Conservation (phyloP, 2,113 vertebrate genomes). For the Miniopterus natalensis region DNA sequence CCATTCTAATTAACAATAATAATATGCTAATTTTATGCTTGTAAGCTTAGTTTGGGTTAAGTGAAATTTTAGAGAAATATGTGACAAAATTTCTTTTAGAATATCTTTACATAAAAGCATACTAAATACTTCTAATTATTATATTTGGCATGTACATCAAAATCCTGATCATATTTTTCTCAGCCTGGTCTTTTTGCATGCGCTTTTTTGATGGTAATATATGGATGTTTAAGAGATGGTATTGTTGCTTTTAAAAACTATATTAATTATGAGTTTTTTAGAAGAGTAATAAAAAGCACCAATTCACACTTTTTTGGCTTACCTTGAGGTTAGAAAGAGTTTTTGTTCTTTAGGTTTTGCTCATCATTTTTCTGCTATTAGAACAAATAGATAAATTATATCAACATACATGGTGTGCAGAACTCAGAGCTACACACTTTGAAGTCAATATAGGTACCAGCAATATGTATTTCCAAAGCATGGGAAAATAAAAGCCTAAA, state of each 20-base stretch:
- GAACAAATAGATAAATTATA: constrained; percentile 9
- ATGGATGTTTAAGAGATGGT: neutral
- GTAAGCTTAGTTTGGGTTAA: constrained; percentile 38
- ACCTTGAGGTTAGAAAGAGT: neutral
- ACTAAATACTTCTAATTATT: constrained; percentile 21
- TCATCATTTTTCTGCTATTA: constrained; percentile 21
- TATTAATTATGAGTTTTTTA: constrained; percentile 9
- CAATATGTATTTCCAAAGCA: constrained; percentile 12
- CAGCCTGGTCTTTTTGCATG: neutral
- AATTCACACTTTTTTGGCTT: neutral
- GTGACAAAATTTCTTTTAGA: constrained; percentile 56
- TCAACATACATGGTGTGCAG: neutral
- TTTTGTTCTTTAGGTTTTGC: neutral
- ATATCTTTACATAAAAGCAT: constrained; percentile 48
- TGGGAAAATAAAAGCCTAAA: neutral
- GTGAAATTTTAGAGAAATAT: constrained; percentile 49
- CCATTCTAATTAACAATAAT: constrained; percentile 67
- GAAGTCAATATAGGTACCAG: constrained; percentile 4
- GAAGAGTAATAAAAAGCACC: neutral
- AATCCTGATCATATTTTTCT: neutral
- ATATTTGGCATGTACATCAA: neutral
- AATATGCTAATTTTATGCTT: constrained; percentile 63
- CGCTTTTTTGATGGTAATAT: neutral
- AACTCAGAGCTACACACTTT: neutral
- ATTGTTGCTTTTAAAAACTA: neutral